These are phyloP conservation scores for Cryptoprocta ferox DNA, from an alignment of 2,797 vertebrate genomes.

Conservation along the genomic window DNA sequence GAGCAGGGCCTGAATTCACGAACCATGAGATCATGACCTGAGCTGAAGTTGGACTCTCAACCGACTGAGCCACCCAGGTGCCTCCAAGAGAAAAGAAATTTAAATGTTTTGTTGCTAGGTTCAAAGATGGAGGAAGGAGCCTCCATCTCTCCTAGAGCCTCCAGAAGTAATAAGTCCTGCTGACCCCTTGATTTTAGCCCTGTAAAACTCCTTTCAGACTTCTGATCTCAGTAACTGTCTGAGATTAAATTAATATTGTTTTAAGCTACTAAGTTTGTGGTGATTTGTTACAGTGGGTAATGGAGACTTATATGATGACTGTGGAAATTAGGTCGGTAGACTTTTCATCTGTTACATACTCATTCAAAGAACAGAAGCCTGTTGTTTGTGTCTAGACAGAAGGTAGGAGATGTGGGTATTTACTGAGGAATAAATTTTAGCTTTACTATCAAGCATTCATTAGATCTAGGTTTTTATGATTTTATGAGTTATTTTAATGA, in stretches of 20 bases:
- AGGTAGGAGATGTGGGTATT: not conserved
- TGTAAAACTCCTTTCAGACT: not conserved
- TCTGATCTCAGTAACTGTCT: not conserved
- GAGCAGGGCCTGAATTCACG: too few relatives aligned
- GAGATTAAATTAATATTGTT: not conserved
- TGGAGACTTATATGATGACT: not conserved
- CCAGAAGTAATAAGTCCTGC: not conserved
- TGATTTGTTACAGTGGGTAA: not conserved
- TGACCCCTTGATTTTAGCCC: not conserved
- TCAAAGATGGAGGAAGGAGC: not conserved
- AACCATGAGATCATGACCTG: too few relatives aligned
- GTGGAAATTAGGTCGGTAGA: not conserved
- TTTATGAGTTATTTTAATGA: not conserved
- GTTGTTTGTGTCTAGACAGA: not conserved
- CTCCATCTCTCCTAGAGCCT: not conserved
- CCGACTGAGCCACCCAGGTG: too few relatives aligned
- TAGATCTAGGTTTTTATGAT: not conserved
- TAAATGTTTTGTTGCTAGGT: not conserved
- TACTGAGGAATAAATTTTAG: not conserved
- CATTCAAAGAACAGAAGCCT: not conserved
- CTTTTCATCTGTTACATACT: conserved; percentile 36
- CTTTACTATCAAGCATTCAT: not conserved
- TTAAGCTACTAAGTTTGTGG: not conserved
- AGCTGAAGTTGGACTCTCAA: too few relatives aligned
- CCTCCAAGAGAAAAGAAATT: not conserved